Base-by-base conservation (phyloP, 2,888 invertebrate species). In the Drosophila neotestacea region DNA sequence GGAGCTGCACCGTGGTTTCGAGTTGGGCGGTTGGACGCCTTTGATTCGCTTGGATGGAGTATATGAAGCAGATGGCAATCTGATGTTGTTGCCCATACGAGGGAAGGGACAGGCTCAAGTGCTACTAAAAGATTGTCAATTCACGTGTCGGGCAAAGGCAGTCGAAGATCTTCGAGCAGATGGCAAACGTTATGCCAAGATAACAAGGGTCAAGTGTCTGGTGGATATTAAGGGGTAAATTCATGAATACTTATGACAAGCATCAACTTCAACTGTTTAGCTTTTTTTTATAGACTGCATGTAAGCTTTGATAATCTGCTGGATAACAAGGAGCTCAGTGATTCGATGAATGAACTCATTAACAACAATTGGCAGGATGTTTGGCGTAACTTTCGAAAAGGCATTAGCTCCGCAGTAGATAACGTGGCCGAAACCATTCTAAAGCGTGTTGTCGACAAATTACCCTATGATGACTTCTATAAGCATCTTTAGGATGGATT, bases 141-240 rank as follows among this genome's bases (percentile, higher is more conserved):
- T 22, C 10, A 42, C 42, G 2, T 42, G 42, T 11, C 42, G 22
- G 10, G 22, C 42, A 4, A 22, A 22, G 42, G 11, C 22, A 22
- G 11, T 11, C 10, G 42, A 22, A 10, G 22, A 42, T 42, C 22
- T 22, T 42, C 22, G 22, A 42, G 1, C 41, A 9, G 41, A 41
- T 16, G 9, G 41, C 16, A 41, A 41, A 6, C 41, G 41, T 10
- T 41, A 41, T 41, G 41, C 41, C 9, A 9, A 41, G 16, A 41
- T 41, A 41, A 16, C 41, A 41, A 41, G 10, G 9, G 41, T 41
- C 41, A 41, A 41, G 41, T 41, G 41, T 41, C 16, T 41, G 41
- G 16, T 41, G 9, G 41, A 41, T 10, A 41, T 41, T 41, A 13
- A 41, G 1, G 41, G 16, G 16, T 41, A 10, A 9, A 16, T 9